Base-by-base conservation (phyloP, 2,113 vertebrate genomes). In the Dendropsophus ebraccatus region DNA sequence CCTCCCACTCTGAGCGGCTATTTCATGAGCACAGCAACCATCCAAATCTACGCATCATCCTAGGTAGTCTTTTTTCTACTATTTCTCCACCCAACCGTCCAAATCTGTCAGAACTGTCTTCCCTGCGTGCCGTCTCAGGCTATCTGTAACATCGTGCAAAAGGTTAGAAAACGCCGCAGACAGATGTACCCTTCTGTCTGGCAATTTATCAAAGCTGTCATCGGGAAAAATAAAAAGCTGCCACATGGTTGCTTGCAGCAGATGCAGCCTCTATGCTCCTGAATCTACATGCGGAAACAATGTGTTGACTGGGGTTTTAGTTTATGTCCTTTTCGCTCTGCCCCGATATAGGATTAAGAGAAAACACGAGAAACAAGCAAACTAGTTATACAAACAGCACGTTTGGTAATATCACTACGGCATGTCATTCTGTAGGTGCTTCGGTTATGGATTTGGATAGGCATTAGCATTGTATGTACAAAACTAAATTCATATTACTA, bases 101-200 rank as follows among this genome's bases (percentile, higher is more conserved):
- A 70, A 81, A 70, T 60, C 35, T 60, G 60, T 56, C 69, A 25
- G 16, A 58, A 37, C 76, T 67, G 28, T 49, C 86, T 17, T 12
- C 30, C 17, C 0, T 2, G 45, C 49, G n/a, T 45, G 76, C 37
- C 23, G 65, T 80, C 76, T 70, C 50, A 23, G 84, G 65, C 75
- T 86, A 86, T 86, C 84, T 80, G 84, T 86, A 78, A 78, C 83
- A 79, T 79, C 49, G 50, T 80, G 76, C 50, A 45, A 86, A 86
- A 86, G 84, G 84, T 86, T 86, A 86, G 76, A 67, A 86, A 72
- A 78, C 65, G 35, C 30, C 25, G 19, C n/a, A 56, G 41, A 72
- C 49, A 87, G 54, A 77, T 62, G 32, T 4, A 52, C 52, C 70
- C 72, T 81, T 45, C 19, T n/a, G 0, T 60, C n/a, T 56, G 56